phyloP scores from a whole-genome alignment of 2,113 vertebrate genomes.

The Bubalus kerabau region DNA sequence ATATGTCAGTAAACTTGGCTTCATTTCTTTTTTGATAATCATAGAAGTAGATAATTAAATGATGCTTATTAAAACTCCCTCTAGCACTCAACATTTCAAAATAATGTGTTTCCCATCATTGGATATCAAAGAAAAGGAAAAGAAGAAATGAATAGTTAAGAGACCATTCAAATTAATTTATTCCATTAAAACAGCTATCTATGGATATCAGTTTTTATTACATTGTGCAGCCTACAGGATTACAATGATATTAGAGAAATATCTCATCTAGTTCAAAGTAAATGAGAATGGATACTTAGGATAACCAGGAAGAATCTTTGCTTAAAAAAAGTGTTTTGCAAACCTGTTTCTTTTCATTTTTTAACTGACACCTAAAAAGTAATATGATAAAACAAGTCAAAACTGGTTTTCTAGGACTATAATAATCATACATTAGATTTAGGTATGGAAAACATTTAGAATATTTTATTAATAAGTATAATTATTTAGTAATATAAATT shows the following conservation, averaged over 20 bases:
- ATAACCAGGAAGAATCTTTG: background rate
- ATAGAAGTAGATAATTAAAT: slow-evolving; percentile 48
- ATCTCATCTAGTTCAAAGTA: background rate
- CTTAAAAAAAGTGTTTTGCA: background rate
- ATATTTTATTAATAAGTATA: background rate
- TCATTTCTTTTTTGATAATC: slow-evolving; percentile 38
- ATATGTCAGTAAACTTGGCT: background rate
- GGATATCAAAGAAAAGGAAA: background rate
- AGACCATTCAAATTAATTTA: slow-evolving; percentile 23
- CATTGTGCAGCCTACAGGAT: background rate
- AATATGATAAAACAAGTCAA: background rate
- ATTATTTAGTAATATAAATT: background rate
- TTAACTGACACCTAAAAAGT: background rate
- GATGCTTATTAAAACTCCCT: slow-evolving; percentile 45
- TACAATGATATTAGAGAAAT: slow-evolving; percentile 23
- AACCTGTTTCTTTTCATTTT: background rate
- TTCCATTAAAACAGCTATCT: slow-evolving; percentile 16
- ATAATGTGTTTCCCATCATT: background rate
- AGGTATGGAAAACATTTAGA: background rate
- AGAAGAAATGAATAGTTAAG: background rate
- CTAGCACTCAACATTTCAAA: background rate
- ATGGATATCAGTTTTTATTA: slow-evolving; percentile 36
- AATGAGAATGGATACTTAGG: background rate
- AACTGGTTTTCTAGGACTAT: background rate
- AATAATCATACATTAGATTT: background rate